Percentiles rank a stretch among this genome's conserved stretches.
Evolutionary conservation across 1,140 invertebrate species (phyloP).

Genomic region (Mactra quadrangularis): DNA sequence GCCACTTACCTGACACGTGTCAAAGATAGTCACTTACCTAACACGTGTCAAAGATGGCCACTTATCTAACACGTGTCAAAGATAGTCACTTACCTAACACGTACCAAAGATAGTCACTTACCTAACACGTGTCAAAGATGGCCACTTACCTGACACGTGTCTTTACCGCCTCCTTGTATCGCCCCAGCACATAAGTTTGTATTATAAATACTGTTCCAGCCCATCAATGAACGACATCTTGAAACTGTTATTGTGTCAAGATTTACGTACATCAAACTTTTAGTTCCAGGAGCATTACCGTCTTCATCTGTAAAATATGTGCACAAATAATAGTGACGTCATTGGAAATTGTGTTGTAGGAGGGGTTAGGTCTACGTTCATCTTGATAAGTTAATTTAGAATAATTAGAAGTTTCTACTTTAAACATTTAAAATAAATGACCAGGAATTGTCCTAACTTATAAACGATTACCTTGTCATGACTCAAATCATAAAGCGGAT

Average conservation of each 20-base stretch:
- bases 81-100: not conserved
- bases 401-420: not conserved
- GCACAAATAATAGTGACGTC: not conserved
- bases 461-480: no score
- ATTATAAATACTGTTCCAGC: slow-evolving; percentile 36
- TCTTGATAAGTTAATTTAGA: not conserved
- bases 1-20: not conserved
- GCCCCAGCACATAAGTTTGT: slow-evolving; percentile 42
- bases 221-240: slow-evolving; percentile 19
- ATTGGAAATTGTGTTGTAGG: not conserved
- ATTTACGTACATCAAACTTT: slow-evolving; percentile 50
- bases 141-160: slow-evolving; percentile 48
- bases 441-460: no score
- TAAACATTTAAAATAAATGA: no score
- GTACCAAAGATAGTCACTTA: not conserved
- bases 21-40: no score
- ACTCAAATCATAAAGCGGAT: no score
- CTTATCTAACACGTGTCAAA: not conserved
- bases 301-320: slow-evolving; percentile 23
- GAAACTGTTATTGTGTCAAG: slow-evolving; percentile 44
- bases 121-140: not conserved
- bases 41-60: slow-evolving; percentile 1
- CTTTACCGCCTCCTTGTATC: slow-evolving; percentile 45
- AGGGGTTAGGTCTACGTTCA: not conserved
- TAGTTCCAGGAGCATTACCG: slow-evolving; percentile 34